Base-by-base conservation (phyloP, 2,888 invertebrate species). In the Microctonus brassicae region DNA sequence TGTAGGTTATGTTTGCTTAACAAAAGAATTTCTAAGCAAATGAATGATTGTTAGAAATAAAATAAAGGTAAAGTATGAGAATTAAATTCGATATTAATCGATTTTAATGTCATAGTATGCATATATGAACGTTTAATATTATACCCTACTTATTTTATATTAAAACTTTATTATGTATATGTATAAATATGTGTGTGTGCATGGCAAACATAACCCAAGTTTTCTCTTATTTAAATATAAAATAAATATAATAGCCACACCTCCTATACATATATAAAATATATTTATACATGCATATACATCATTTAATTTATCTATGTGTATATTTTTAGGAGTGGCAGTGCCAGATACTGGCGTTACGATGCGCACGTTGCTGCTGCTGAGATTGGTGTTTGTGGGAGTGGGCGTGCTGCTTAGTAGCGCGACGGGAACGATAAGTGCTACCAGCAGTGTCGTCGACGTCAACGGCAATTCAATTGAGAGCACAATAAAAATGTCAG, bases 391-490 rank as follows among this genome's bases (percentile, higher is more conserved):
- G 84, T 83, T 87, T 78, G 84, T 86, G 83, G 84, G 85, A 85
- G 86, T 84, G 80, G 81, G 82, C 79, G 82, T 83, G 83, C 84
- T 84, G 84, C 83, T 78, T 70, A 76, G 75, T 74, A 68, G 74
- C 71, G 72, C 74, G 74, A 74, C 69, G 65, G 74, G 26, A 36
- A 53, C 65, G 53, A 60, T 58, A 39, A 33, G 58, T 33, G 36
- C 69, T 47, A 47, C 29, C 47, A 42, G 47, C 63, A 63, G 29
- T 20, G 47, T 63, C 34, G 57, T 22, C 57, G 36, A 62, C 81
- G 73, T 78, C 79, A 79, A 86, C 89, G 89, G 90, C 89, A 89
- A 88, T 89, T 89, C 88, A 88, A 88, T 88, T 77, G 65, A 74
- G 65, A 76, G 80, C 77, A 75, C 88, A 60, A 20, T 74, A 71